phyloP scores from a whole-genome alignment of 2,888 invertebrate species.

The Galerucella calmariensis region DNA sequence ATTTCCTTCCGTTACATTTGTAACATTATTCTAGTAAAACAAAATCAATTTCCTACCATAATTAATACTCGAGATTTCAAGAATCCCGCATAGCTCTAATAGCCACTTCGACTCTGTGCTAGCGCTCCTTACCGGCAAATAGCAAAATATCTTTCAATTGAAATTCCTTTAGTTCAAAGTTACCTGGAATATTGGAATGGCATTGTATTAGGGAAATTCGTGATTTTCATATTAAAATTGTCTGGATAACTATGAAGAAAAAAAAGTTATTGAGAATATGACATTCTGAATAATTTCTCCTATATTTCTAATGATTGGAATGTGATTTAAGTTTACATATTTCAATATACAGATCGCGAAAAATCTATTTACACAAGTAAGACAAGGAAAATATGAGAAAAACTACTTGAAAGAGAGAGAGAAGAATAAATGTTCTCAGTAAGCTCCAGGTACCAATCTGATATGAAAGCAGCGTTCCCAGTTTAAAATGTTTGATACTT shows the following conservation, averaged over 20 bases:
- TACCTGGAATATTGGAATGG: constrained; percentile 23
- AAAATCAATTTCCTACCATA: not conserved
- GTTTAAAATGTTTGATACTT: too few relatives aligned
- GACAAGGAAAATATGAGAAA: too few relatives aligned
- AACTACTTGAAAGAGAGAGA: too few relatives aligned
- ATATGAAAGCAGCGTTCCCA: too few relatives aligned
- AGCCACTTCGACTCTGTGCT: constrained; percentile 11
- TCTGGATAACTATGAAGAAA: not conserved
- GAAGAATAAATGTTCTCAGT: too few relatives aligned
- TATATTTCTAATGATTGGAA: too few relatives aligned
- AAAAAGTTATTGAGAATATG: constrained; percentile 6
- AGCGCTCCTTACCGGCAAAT: constrained; percentile 11
- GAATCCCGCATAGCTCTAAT: not conserved
- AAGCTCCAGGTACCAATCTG: too few relatives aligned
- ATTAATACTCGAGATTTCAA: not conserved
- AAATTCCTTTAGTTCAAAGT: constrained; percentile 15
- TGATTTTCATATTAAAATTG: constrained; percentile 25
- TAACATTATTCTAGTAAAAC: not conserved
- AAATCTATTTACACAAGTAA: too few relatives aligned
- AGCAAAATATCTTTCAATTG: constrained; percentile 21
- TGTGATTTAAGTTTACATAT: too few relatives aligned
- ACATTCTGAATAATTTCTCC: not conserved
- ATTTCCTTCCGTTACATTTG: not conserved
- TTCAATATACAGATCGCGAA: too few relatives aligned
- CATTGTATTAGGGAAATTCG: constrained; percentile 19